Evolutionary conservation across 2,113 vertebrate species (phyloP).

Genomic region (Xerus inauris): DNA sequence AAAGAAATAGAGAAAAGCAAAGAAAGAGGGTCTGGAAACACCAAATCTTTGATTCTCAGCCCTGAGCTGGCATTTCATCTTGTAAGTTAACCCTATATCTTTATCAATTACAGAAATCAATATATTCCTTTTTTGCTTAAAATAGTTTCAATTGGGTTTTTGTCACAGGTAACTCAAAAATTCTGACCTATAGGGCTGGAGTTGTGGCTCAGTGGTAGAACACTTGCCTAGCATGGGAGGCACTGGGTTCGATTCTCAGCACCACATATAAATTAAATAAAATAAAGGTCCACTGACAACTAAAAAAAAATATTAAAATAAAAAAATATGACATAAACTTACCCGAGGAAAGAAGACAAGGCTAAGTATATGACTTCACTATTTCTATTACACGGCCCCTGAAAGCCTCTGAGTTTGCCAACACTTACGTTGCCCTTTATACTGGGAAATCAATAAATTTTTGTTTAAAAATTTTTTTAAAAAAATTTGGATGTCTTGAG

Average conservation of each 20-base stretch:
- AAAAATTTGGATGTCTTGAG: background rate
- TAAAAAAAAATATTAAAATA: too few species aligned
- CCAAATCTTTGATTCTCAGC: background rate
- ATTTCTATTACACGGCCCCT: background rate
- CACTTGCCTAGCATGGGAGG: too few species aligned
- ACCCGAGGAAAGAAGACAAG: background rate
- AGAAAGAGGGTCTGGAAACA: background rate
- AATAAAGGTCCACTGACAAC: too few species aligned
- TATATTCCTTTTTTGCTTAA: slow-evolving; percentile 48
- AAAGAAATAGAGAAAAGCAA: background rate
- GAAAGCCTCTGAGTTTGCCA: background rate
- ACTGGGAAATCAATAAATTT: background rate
- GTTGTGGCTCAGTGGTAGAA: too few species aligned
- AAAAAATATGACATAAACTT: too few species aligned
- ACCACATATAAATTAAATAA: too few species aligned
- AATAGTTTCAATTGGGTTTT: slow-evolving; percentile 26
- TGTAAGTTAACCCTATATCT: background rate
- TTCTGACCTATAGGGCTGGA: background rate
- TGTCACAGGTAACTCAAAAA: slow-evolving; percentile 23
- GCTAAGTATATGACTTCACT: background rate
- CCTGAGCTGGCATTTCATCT: background rate
- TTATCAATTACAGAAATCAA: background rate
- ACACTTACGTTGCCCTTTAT: slow-evolving; percentile 2
- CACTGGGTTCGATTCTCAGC: too few species aligned
- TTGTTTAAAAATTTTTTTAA: background rate